A percentile compares a stretch with the other conserved stretches of the same genome.
These are phyloP conservation scores for Thamnophis sirtalis DNA, from an alignment of 2,113 vertebrate species.

Conservation along the genomic window DNA sequence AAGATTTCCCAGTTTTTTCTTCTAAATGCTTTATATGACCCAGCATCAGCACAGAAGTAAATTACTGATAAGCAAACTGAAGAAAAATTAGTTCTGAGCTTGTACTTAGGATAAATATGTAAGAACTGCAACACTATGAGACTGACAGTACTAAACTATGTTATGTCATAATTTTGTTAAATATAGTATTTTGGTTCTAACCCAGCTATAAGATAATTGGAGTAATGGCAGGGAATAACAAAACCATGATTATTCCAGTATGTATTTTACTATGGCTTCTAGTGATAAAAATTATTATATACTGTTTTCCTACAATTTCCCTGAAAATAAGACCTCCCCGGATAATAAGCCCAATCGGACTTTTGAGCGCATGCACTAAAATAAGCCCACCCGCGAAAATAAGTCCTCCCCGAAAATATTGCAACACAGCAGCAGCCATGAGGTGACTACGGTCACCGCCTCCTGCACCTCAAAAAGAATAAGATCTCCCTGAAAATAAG, in stretches of 20 bases:
- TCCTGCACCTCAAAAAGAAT: too few species aligned
- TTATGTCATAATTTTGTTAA: neutral
- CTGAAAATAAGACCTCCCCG: too few species aligned
- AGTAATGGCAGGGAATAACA: neutral
- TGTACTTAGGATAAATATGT: rapidly evolving
- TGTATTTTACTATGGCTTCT: neutral
- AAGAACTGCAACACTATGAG: neutral
- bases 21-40: neutral
- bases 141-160: neutral
- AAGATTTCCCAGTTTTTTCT: conserved; percentile 30
- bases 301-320: neutral
- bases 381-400: too few species aligned
- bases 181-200: neutral
- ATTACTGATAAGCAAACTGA: neutral
- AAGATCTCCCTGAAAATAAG: too few species aligned
- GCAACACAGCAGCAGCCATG: too few species aligned
- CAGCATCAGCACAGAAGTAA: conserved; percentile 9
- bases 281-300: neutral
- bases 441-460: too few species aligned
- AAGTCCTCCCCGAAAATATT: too few species aligned
- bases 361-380: too few species aligned
- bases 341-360: too few species aligned
- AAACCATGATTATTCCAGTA: neutral
- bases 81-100: neutral
- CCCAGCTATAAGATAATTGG: neutral